Evolutionary conservation across 1,140 invertebrate species (phyloP), one percentile per base, ranked within the genome.

Genomic region (Acyrthosiphon pisum): DNA sequence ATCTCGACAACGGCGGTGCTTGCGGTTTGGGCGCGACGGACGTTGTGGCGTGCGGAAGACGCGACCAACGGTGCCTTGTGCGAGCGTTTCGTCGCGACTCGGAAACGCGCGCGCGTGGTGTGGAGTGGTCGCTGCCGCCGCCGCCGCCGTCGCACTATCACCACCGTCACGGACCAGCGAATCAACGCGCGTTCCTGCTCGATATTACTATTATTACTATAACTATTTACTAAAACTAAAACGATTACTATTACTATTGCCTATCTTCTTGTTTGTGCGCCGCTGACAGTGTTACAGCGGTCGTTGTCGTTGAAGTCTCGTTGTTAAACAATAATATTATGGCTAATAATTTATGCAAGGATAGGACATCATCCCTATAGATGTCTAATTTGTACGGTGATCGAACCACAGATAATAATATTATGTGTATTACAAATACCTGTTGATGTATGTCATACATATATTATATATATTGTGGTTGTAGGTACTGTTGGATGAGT

Each of bases 1-100:
- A 22, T 7, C 37, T 8, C 37, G 53, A n/a, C 41, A 50, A 35
- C 91, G n/a, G 6, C 81, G 46, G 48, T 93, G 91, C 86, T 56
- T 86, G 81, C 81, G 91, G 91, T 93, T 93, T 53, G 91, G 81
- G 22, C 81, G n/a, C 91, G 81, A 6, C 81, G 91, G 30, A 93
- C 91, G 91, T 93, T 93, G 68, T 93, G 91, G 60, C 48, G n/a
- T 50, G 91, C 91, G 35, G 76, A 86, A 92, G 35, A 90, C 88
- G 23, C 88, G 87, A 89, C 89, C 86, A n/a, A 50, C 60, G 30
- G 86, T 48, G 48, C 18, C 86, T 30, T 76, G 46, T 26, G 89
- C 23, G 35, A n/a, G 37, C 23, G 88, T 89, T 56, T 89, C 50
- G n/a, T 22, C 35, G 50, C 87, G 48, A 22, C 87, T 68, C 11